phyloP scores from a whole-genome alignment of 1,140 invertebrate genomes.

The Brachionus sp. region DNA sequence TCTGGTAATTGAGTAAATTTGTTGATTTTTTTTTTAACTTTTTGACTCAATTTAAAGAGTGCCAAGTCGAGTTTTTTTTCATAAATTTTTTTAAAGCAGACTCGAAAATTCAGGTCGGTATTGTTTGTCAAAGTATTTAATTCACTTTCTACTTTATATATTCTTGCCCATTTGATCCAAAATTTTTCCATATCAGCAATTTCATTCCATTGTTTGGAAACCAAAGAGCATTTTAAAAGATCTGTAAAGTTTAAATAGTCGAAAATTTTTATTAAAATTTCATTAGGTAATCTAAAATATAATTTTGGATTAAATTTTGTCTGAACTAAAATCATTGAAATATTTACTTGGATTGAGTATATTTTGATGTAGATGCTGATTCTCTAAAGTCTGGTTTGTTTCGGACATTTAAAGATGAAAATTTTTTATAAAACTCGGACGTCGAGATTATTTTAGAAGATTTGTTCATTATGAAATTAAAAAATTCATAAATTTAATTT shows the following conservation, averaged over 20 bases:
- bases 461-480: neutral
- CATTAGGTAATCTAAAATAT: neutral
- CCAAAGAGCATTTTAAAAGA: conserved; percentile 14
- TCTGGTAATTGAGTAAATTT: neutral
- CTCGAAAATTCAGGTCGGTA: neutral
- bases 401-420: neutral
- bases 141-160: neutral
- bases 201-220: conserved; percentile 8
- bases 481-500: neutral
- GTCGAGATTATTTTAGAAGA: neutral
- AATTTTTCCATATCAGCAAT: neutral
- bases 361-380: neutral
- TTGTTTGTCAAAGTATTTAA: neutral
- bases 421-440: neutral
- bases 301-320: neutral
- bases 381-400: neutral
- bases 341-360: neutral
- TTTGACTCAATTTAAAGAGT: neutral
- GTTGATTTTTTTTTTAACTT: neutral
- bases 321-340: neutral
- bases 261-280: conserved; percentile 24
- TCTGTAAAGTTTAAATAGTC: neutral
- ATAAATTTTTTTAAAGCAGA: neutral
- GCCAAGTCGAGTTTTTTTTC: neutral
- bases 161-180: neutral